A percentile compares a stretch with the other conserved stretches of the same genome.
These are phyloP conservation scores for Zapus hudsonius DNA, from an alignment of 2,113 vertebrate genomes.

Conservation along the genomic window DNA sequence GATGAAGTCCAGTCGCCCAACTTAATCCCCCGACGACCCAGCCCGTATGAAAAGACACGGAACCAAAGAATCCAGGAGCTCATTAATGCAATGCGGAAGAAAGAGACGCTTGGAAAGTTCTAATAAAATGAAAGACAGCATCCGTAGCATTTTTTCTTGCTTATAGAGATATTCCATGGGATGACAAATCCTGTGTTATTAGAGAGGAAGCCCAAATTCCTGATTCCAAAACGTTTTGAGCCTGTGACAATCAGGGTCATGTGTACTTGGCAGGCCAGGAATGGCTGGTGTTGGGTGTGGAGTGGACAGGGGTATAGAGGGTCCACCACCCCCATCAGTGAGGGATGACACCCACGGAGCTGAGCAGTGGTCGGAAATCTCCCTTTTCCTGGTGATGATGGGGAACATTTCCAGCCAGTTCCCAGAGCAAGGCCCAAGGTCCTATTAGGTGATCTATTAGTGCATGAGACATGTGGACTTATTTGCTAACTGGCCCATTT, in stretches of 20 bases:
- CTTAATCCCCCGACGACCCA: constrained; percentile 88
- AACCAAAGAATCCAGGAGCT: constrained; percentile 97
- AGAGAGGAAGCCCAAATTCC: constrained; percentile 82
- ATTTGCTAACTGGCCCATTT: neutral
- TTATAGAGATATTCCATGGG: constrained; percentile 88
- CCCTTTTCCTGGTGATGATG: neutral
- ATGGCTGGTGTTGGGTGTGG: neutral
- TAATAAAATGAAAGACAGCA: constrained; percentile 84
- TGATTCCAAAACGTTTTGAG: constrained; percentile 69
- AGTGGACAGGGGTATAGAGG: neutral
- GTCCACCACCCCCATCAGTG: neutral
- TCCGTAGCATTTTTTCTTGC: constrained; percentile 85
- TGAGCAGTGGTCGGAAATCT: neutral
- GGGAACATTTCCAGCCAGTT: neutral
- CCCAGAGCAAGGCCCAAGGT: neutral
- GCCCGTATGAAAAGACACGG: constrained; percentile 92
- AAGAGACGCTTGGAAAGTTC: constrained; percentile 90
- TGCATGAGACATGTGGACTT: neutral
- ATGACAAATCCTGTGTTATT: constrained; percentile 62
- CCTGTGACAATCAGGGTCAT: neutral
- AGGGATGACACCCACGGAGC: neutral
- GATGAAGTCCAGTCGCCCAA: constrained; percentile 91
- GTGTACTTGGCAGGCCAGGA: neutral
- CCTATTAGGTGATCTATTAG: neutral
- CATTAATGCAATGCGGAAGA: constrained; percentile 91